Conservation (phyloP, 2,888 invertebrate species). For the Hemistola chrysoprasaria region DNA sequence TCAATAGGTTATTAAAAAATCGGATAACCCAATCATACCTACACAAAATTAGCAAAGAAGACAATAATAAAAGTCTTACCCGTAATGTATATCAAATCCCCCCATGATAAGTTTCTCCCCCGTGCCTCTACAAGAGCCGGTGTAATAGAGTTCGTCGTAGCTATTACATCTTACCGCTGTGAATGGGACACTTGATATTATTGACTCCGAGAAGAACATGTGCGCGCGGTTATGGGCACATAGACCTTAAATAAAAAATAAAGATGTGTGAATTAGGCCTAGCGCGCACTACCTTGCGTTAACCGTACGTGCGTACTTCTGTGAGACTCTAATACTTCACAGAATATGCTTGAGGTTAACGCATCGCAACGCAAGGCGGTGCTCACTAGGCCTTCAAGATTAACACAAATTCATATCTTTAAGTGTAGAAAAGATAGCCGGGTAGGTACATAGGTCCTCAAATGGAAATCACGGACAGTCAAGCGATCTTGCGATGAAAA, state of each 20-base stretch:
- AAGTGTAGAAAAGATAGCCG: no score
- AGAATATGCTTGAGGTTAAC: no score
- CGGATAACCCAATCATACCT: not conserved
- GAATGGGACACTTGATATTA: conserved; percentile 67
- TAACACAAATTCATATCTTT: no score
- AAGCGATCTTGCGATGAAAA: conserved; percentile 8
- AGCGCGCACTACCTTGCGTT: no score
- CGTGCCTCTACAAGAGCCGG: conserved; percentile 67
- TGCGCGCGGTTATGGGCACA: conserved; percentile 80
- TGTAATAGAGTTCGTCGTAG: conserved; percentile 71
- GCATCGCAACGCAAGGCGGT: no score
- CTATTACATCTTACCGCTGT: conserved; percentile 69
- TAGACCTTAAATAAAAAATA: conserved; percentile 51
- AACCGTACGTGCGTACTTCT: no score
- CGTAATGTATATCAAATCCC: conserved; percentile 75
- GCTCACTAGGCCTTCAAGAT: no score
- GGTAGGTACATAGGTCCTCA: no score
- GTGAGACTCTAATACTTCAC: no score
- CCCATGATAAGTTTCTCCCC: conserved; percentile 78
- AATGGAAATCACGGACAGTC: no score
- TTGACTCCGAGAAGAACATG: conserved; percentile 80
- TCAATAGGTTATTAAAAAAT: no score
- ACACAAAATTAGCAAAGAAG: not conserved
- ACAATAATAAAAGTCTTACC: conserved; percentile 43
- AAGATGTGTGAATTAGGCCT: no score